These are phyloP conservation scores for Corapipo altera DNA, from an alignment of 2,113 vertebrate genomes.

Conservation along the genomic window DNA sequence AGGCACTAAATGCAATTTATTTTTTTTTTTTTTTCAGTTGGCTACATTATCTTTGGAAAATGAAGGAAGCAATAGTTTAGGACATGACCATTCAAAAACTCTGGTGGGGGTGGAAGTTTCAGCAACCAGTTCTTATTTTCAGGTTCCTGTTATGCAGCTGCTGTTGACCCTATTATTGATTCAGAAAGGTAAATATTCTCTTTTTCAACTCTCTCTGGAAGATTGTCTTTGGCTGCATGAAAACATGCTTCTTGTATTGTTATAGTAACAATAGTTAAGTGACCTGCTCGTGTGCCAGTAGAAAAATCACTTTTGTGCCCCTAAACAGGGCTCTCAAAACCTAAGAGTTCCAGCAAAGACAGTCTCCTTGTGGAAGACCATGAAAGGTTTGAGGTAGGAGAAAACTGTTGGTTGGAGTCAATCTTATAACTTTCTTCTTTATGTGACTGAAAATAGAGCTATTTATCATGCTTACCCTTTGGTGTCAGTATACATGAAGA, in stretches of 20 bases:
- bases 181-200: neutral
- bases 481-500: neutral
- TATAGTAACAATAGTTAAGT: neutral
- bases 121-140: neutral
- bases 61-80: neutral
- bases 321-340: neutral
- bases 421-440: neutral
- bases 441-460: neutral
- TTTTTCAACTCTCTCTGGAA: neutral
- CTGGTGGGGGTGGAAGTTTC: neutral
- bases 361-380: neutral
- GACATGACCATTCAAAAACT: neutral
- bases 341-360: neutral
- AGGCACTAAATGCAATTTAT: neutral
- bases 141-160: fast-evolving
- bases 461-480: neutral
- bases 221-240: neutral
- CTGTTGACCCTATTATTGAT: neutral
- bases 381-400: neutral
- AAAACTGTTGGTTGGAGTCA: neutral
- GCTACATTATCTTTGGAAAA: neutral
- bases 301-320: neutral
- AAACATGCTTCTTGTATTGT: neutral
- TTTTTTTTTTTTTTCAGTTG: neutral
- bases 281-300: neutral